Evolutionary conservation across 2,888 invertebrate genomes (phyloP).

Genomic region (Aspidiotus destructor): DNA sequence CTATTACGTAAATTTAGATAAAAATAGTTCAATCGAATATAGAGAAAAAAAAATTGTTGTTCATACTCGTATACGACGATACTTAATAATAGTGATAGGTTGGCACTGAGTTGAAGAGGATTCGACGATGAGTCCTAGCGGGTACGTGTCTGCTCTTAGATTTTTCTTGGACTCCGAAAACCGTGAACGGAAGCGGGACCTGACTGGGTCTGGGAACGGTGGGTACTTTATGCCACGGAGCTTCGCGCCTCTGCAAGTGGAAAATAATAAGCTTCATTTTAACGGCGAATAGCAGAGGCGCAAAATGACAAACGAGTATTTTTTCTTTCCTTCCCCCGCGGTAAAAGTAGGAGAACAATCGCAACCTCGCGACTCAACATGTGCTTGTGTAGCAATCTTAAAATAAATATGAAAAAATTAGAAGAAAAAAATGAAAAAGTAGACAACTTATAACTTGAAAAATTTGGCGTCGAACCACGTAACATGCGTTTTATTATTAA

Average conservation of each 20-base stretch:
- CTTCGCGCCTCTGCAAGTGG: slow-evolving; percentile 59
- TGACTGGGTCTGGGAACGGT: slow-evolving; percentile 75
- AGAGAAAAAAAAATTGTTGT: too few relatives aligned
- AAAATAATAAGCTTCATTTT: slow-evolving; percentile 2
- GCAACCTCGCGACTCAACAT: not conserved
- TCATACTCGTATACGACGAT: too few relatives aligned
- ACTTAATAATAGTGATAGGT: slow-evolving; percentile 34
- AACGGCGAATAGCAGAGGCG: slow-evolving; percentile 23
- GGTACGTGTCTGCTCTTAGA: slow-evolving; percentile 19
- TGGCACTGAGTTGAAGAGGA: slow-evolving; percentile 38
- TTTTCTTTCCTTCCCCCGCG: not conserved
- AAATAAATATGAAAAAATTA: slow-evolving; percentile 1
- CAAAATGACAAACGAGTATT: slow-evolving; percentile 2
- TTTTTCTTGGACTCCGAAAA: slow-evolving; percentile 53
- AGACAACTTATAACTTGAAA: too few relatives aligned
- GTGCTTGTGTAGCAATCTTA: slow-evolving; percentile 13
- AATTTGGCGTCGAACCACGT: too few relatives aligned
- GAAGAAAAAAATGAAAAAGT: too few relatives aligned
- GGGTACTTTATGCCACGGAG: slow-evolving; percentile 83
- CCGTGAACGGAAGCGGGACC: slow-evolving; percentile 74
- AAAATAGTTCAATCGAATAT: too few relatives aligned
- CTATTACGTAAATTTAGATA: not conserved
- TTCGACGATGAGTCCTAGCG: slow-evolving; percentile 34
- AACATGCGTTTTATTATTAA: too few relatives aligned
- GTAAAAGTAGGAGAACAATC: not conserved